Conservation (phyloP, 2,888 invertebrate genomes). For the Heliconius aoede region DNA sequence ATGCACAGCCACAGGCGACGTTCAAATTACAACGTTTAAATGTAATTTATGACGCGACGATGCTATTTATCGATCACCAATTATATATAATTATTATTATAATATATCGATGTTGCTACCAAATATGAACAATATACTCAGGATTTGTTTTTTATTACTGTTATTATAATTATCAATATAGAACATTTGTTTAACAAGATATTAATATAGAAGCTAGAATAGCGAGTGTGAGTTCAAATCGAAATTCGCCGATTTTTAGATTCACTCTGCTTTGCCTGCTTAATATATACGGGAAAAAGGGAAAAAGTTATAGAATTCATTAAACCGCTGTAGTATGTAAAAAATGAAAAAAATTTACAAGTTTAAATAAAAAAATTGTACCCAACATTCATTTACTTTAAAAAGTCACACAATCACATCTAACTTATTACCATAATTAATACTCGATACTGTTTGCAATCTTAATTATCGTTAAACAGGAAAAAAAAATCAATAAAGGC, state of each 20-base stretch:
- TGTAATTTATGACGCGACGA: constrained; percentile 38
- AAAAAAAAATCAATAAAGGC: constrained; percentile 30
- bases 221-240: too few relatives aligned
- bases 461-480: constrained; percentile 30
- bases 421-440: constrained; percentile 13
- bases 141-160: neutral
- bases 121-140: constrained; percentile 10
- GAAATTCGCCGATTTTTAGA: too few relatives aligned
- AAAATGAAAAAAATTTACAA: neutral
- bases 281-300: too few relatives aligned
- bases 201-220: too few relatives aligned
- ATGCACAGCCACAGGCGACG: constrained; percentile 14
- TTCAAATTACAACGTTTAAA: constrained; percentile 39
- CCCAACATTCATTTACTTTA: neutral
- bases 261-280: too few relatives aligned
- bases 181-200: too few relatives aligned
- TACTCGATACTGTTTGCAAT: constrained; percentile 29
- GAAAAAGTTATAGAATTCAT: too few relatives aligned
- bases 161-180: neutral
- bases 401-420: neutral
- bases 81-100: constrained; percentile 32
- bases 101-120: constrained; percentile 19
- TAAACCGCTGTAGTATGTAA: neutral
- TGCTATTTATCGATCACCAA: constrained; percentile 31
- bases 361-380: neutral